Evolutionary conservation across 2,797 vertebrate genomes (phyloP).

Genomic region (Antrozous pallidus): DNA sequence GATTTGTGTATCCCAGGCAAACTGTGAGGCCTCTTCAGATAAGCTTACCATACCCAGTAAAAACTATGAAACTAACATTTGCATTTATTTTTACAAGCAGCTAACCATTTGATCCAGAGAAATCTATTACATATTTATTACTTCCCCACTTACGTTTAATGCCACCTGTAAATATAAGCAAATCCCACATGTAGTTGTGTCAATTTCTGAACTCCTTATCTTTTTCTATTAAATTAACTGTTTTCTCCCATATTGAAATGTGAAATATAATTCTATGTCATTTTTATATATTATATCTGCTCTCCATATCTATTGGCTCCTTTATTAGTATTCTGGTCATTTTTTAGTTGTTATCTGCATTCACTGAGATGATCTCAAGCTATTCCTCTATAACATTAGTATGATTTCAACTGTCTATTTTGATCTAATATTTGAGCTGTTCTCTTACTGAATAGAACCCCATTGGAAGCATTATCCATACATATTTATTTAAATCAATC

Average conservation of each 20-base stretch:
- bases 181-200: neutral
- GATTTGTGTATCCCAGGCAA: neutral
- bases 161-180: neutral
- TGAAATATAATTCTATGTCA: neutral
- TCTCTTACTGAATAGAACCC: neutral
- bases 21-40: neutral
- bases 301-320: neutral
- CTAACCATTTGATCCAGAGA: neutral
- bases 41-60: neutral
- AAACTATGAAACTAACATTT: neutral
- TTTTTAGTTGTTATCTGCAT: neutral
- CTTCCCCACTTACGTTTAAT: neutral
- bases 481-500: neutral
- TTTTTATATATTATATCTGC: neutral
- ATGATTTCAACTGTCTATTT: neutral
- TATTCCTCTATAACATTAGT: neutral
- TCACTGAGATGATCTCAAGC: neutral
- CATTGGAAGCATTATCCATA: neutral
- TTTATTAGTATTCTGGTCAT: neutral
- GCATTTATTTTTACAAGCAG: slow-evolving; percentile 19
- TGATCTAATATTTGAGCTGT: neutral
- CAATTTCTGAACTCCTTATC: neutral
- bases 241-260: neutral
- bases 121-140: neutral
- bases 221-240: neutral